Base-by-base conservation (phyloP, 2,888 invertebrate genomes). In the Helleia helle region DNA sequence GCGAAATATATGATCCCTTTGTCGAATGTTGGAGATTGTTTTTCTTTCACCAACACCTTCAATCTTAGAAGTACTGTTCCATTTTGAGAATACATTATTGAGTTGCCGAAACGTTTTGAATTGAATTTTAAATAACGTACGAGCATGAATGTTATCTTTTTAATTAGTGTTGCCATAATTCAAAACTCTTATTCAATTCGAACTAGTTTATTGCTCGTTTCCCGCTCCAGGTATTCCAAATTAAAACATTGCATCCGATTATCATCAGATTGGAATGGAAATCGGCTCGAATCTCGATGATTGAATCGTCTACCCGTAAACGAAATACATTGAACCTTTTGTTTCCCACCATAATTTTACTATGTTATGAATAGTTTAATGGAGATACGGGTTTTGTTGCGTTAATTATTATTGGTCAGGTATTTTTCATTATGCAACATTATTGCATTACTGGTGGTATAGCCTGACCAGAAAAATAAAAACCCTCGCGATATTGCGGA, bases 191-290 rank as follows among this genome's bases (percentile, higher is more conserved):
- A 22, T 22, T 22, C 22, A 8, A 22, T 22, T 61, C 62, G 59
- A 66, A 59, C 48, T 50, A 51, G 48, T 79, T 73, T 79, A 79
- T 69, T 57, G 52, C 60, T 65, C 62, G 61, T 70, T 65, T 73
- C 69, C 66, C 64, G 62, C 61, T 58, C 60, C 59, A 51, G 54
- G 53, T 49, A 55, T 54, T 56, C 56, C 53, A 58, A 61, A 68
- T 74, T 68, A 70, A 70, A 68, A 57, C 59, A 57, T 54, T 56
- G 59, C 60, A 59, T 63, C 60, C 65, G 62, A 67, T 69, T 71
- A 67, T 68, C 60, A 67, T 68, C 60, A 59, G 56, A 61, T 62
- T 58, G 56, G 62, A 59, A 63, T 62, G 53, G 53, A 55, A 68
- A 70, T 69, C 66, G 58, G 58, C 17, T 18, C 8, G 18, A 18